Evolutionary conservation across 2,113 vertebrate genomes (phyloP), one percentile per base, ranked within the genome.

Genomic region (Salvelinus alpinus): DNA sequence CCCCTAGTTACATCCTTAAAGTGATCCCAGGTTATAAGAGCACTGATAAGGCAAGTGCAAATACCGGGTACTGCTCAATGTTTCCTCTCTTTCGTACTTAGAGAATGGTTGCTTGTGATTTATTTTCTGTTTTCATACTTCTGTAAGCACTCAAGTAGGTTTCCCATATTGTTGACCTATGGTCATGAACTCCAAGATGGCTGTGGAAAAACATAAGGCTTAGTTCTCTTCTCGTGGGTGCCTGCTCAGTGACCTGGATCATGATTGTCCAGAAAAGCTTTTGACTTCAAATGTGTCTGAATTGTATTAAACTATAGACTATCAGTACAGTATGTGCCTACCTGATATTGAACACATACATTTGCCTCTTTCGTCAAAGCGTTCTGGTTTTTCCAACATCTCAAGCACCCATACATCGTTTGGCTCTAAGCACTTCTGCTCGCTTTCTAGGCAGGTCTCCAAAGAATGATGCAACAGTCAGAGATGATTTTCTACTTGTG

Each of bases 81-180:
- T 29, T 78, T 60, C 5, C 51, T 25, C 25, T n/a, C 9, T 51
- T 62, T 74, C 44, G n/a, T 66, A 62, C 70, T 73, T 65, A 68
- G 48, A 29, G 8, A 60, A 34, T 31, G 18, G 73, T 44, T 76
- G 67, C 34, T 51, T 68, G 34, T 70, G 70, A 77, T 78, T 83
- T 60, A 65, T 74, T 64, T 29, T 64, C 73, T 74, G 27, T 34
- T 78, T 60, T 38, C 62, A 72, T 11, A 48, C 18, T 44, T 44
- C 22, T 54, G 25, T 74, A 51, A 67, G 62, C 31, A 78, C 69
- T 75, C 69, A 22, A 78, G 77, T 76, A 47, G 74, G 78, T 84
- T 90, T 85, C 75, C 82, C 80, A 88, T 86, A 82, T 71, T 77
- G 77, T 48, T 89, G 86, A 87, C 83, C 82, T 82, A 79, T 64